Base-by-base conservation (phyloP, 2,113 vertebrate species). In the Tinamus guttatus region DNA sequence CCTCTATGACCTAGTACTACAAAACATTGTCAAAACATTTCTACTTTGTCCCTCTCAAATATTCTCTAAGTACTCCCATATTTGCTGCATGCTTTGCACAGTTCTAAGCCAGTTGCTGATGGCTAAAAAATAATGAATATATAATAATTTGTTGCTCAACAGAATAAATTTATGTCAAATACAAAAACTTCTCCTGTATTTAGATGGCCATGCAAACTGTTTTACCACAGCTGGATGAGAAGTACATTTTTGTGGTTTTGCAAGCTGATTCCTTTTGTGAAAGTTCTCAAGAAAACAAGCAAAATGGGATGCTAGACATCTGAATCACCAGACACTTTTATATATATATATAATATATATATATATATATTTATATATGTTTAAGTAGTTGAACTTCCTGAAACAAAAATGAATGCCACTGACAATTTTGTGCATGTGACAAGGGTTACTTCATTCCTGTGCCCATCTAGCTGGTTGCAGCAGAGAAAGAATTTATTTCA, bases 161-260 rank as follows among this genome's bases (percentile, higher is more conserved):
- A 21, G 76, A 87, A 45, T 28, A 47, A 10, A 4, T 27, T 63
- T 70, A 41, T 36, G 65, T 80, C 6, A 52, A 85, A 87, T 59
- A 69, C 4, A 65, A 84, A 77, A 70, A 27, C 34, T 85, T 85
- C 36, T 89, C 49, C 59, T 64, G 47, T 56, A 79, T 56, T n/a
- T 59, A 70, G 70, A 81, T 43, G 88, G 84, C 41, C 68, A 27
- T 38, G n/a, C 49, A 80, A 96, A 84, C 77, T 81, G 14, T 84
- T 91, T 89, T 78, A 76, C 88, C 73, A 63, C 73, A 77, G 80
- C 85, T 92, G 77, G 84, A 82, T 87, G 67, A 91, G 88, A 92
- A 95, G 62, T 32, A 90, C 93, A 97, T 97, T 96, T 93, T 84
- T 97, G 97, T 82, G 97, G 96, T 95, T 97, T 96, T 97, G 90